Evolutionary conservation across 2,797 vertebrate species (phyloP), one percentile per base, ranked within the genome.

Genomic region (Etheostoma perlongum): DNA sequence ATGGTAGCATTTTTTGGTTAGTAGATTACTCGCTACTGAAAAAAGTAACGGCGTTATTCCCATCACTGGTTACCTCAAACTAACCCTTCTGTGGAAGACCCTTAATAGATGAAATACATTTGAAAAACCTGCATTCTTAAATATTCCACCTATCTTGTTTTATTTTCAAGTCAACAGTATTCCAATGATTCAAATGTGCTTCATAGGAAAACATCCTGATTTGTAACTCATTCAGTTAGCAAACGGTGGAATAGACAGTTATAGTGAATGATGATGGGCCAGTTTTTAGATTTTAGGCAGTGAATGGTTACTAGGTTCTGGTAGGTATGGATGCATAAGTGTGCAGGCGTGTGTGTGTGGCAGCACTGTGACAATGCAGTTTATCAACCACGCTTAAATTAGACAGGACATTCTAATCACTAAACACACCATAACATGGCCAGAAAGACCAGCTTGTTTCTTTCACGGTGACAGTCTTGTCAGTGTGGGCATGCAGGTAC

Each of bases 391-490:
- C 2, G 23, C 60, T n/a, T 83, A 84, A 86, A 88, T 88, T 83
- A 85, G 76, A 85, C 79, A 78, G 73, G 77, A 84, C 75, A 69
- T 75, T 86, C 83, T n/a, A 79, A 79, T 87, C 81, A 81, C 57
- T 69, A 58, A n/a, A 74, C 69, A 71, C 76, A 76, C 60, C 49
- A 27, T 75, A 68, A 79, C 78, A 51, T 44, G 49, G 57, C 75
- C 74, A 75, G 44, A 71, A 60, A 19, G 53, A 87, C 75, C 76
- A 88, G 84, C 63, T n/a, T 89, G 87, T 76, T 85, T 81, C 54
- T 83, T 66, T 79, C 73, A 78, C 62, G 16, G 67, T 0, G 6
- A 73, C 48, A 65, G 40, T 65, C 73, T 61, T 59, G 49, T 64
- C 23, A 48, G 48, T 21, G 33, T 66, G 19, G 21, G 64, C 72